Conservation (phyloP, 2,797 vertebrate genomes). For the Smutsia gigantea region DNA sequence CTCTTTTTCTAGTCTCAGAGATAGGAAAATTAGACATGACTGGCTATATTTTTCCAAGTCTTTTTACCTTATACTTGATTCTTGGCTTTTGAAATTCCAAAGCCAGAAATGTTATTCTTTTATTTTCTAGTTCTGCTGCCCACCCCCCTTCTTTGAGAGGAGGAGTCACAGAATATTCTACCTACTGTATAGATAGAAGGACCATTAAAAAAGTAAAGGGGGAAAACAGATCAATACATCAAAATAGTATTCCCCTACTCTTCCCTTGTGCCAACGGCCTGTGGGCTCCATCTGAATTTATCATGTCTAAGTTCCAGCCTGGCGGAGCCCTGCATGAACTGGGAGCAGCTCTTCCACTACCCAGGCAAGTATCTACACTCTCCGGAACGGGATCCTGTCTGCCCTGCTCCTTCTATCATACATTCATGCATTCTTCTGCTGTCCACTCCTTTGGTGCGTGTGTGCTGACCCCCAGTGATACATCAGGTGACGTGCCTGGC, state of each 20-base stretch:
- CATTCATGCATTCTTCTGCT: not conserved
- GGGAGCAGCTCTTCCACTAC: not conserved
- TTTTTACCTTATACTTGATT: conserved; percentile 1
- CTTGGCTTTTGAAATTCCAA: conserved; percentile 2
- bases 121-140: not conserved
- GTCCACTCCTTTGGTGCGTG: not conserved
- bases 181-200: not conserved
- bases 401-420: not conserved
- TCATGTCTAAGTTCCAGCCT: not conserved
- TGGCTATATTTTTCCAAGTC: not conserved
- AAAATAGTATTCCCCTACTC: not conserved
- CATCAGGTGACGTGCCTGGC: not conserved
- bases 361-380: not conserved
- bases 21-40: not conserved
- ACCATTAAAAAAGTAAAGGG: not conserved
- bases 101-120: not conserved
- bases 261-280: not conserved
- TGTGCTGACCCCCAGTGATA: not conserved
- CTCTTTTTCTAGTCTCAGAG: not conserved
- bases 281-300: not conserved
- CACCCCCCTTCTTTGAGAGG: not conserved
- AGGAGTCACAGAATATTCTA: not conserved
- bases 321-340: not conserved
- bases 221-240: not conserved
- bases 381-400: not conserved